Evolutionary conservation across 2,888 invertebrate species (phyloP).

Genomic region (Masnerella sp.): DNA sequence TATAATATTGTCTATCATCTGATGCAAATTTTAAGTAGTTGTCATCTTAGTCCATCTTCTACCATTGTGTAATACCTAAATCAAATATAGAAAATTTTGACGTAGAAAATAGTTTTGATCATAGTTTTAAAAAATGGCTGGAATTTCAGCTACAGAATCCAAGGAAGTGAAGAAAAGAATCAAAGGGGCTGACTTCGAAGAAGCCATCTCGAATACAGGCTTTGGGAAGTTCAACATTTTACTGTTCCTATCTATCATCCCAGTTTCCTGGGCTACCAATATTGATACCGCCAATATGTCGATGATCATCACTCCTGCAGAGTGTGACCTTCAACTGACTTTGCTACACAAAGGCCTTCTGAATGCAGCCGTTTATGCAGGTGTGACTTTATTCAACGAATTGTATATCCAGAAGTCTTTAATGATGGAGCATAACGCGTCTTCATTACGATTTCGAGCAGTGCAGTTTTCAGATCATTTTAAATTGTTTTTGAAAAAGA

Average conservation of each 20-base stretch:
- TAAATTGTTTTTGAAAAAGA: no score
- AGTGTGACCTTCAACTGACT: conserved; percentile 84
- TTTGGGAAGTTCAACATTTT: conserved; percentile 85
- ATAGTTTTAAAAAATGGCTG: conserved; percentile 1
- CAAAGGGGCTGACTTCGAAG: conserved; percentile 82
- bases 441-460: no score
- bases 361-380: conserved; percentile 85
- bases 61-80: no score
- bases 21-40: no score
- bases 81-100: no score
- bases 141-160: neutral
- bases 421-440: no score
- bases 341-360: conserved; percentile 85
- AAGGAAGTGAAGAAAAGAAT: neutral
- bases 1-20: no score
- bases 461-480: no score
- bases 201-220: conserved; percentile 83
- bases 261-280: conserved; percentile 83
- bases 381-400: no score
- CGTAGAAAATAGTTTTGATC: no score
- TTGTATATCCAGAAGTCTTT: no score
- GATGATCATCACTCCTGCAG: conserved; percentile 82
- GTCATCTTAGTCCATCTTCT: no score
- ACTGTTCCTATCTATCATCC: conserved; percentile 81
- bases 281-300: conserved; percentile 86